Evolutionary conservation across 2,888 invertebrate species (phyloP), one percentile per base, ranked within the genome.

Genomic region (Microdon myrmicae): DNA sequence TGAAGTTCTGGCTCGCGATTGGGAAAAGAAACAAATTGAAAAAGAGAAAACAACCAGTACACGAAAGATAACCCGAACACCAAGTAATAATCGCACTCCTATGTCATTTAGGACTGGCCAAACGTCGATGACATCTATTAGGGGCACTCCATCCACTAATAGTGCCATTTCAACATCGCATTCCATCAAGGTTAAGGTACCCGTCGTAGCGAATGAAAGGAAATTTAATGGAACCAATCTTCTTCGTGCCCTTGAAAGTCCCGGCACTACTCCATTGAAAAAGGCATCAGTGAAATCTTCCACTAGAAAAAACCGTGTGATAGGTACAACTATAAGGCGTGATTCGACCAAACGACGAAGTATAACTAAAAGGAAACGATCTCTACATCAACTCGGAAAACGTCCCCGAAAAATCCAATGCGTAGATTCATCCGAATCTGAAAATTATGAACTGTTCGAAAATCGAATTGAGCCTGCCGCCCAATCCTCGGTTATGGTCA

Each of bases 1-100:
- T 2, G 84, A 87, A 32, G 78, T 84, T 6, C 86, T 91, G 69
- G 78, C 82, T 10, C 81, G 83, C 2, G 83, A 87, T 7, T 86
- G 87, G 84, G 83, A 85, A 48, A 80, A 82, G 1, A 83, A 85
- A 13, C 72, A 72, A 0, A 69, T 68, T 19, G 71, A 73, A 35
- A 76, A 77, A 22, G 78, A 77, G 43, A 69, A 72, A 14, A 31
- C 72, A 2, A 75, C 72, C 64, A 85, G 87, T 71, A 82, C 84
- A 3, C 73, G 79, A 2, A 79, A 79, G 54, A 72, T 75, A 26
- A 69, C 68, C 0, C 68, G 59, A 16, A 68, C 68, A 0, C 54
- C 68, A 3, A 10, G 39, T 4, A 32, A 35, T 2, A 48, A 51
- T n/a, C 71, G 72, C 2, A 77, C 75, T 1, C 76, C 77, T 0